Conservation (phyloP, 2,888 invertebrate genomes). For the Metellina segmentata region DNA sequence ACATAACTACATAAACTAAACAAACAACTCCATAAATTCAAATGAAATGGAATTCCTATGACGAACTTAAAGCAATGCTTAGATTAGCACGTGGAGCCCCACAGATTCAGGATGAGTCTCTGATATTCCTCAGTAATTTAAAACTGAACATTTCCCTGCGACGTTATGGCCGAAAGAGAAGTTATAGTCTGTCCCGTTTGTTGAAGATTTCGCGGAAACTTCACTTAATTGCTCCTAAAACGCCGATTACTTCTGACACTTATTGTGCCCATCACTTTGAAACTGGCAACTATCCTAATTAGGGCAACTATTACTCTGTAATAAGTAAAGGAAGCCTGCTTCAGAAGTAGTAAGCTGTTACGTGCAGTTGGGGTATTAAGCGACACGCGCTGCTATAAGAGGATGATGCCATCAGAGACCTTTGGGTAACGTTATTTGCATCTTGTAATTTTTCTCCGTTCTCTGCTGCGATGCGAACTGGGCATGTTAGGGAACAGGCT, state of each 20-base stretch:
- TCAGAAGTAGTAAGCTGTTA: not conserved
- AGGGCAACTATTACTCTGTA: not conserved
- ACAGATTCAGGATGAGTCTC: too few relatives aligned
- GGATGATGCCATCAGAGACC: not conserved
- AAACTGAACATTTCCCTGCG: too few relatives aligned
- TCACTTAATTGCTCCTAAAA: constrained; percentile 15
- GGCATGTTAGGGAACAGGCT: too few relatives aligned
- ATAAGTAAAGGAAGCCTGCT: not conserved
- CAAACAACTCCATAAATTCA: too few relatives aligned
- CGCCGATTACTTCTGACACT: constrained; percentile 5
- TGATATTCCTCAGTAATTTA: too few relatives aligned
- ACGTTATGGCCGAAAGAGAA: not conserved
- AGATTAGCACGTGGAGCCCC: too few relatives aligned
- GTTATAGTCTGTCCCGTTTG: not conserved
- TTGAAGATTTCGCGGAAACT: not conserved
- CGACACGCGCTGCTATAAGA: not conserved
- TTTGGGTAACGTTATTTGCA: not conserved
- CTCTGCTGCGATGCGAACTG: too few relatives aligned
- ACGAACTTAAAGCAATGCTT: too few relatives aligned
- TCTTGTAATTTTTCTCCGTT: not conserved
- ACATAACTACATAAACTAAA: too few relatives aligned
- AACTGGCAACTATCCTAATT: constrained; percentile 9
- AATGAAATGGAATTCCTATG: too few relatives aligned
- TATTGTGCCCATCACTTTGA: constrained; percentile 21
- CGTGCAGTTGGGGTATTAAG: not conserved